Evolutionary conservation across 1,140 invertebrate genomes (phyloP).

Genomic region (Bombus waltoni): DNA sequence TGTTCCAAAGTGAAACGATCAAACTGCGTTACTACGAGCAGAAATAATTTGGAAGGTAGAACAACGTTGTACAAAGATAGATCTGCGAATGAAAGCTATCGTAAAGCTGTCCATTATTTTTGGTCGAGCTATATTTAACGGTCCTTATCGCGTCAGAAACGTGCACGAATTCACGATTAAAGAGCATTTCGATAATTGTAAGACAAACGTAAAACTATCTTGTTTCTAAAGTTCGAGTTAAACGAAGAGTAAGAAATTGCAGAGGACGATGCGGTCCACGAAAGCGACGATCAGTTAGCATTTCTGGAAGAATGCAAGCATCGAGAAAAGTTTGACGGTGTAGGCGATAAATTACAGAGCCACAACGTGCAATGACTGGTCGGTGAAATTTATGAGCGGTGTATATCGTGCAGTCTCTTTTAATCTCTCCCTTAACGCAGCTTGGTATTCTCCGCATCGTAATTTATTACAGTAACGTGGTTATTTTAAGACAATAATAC

Average conservation of each 20-base stretch:
- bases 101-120: too few species aligned
- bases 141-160: too few species aligned
- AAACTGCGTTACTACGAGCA: too few species aligned
- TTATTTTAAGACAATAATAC: background rate
- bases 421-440: background rate
- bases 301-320: background rate
- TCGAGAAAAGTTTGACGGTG: conserved; percentile 2
- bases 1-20: too few species aligned
- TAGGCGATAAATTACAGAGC: background rate
- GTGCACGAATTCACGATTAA: too few species aligned
- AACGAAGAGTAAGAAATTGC: background rate
- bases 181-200: too few species aligned
- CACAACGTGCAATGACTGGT: background rate
- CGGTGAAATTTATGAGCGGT: conserved; percentile 6
- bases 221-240: background rate
- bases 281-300: background rate
- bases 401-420: background rate
- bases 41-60: too few species aligned
- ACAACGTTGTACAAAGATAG: too few species aligned
- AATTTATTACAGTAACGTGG: background rate
- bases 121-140: too few species aligned
- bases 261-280: too few species aligned
- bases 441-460: background rate
- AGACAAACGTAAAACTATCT: too few species aligned
- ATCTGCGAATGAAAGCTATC: too few species aligned